These are phyloP conservation scores for Dorcus hopei DNA, from an alignment of 2,888 invertebrate species.

Conservation along the genomic window DNA sequence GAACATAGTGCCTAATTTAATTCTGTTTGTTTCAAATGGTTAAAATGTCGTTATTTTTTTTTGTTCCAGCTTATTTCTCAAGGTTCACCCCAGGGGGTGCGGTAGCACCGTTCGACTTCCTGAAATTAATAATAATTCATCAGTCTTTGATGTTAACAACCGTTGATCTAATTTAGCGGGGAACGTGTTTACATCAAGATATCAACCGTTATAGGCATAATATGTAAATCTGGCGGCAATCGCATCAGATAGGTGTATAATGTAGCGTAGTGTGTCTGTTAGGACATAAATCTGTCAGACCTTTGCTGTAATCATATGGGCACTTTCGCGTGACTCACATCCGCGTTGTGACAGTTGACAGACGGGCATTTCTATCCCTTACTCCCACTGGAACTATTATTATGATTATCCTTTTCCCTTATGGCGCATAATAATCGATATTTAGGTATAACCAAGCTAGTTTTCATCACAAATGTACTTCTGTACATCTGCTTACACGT, in stretches of 20 bases:
- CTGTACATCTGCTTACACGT: no score
- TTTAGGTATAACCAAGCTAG: no score
- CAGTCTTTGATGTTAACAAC: slow-evolving; percentile 16
- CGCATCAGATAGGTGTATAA: slow-evolving; percentile 2
- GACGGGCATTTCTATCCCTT: slow-evolving; percentile 16
- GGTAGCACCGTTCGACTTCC: slow-evolving; percentile 4
- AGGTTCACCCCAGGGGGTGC: background rate
- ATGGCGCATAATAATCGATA: no score
- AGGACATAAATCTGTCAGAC: slow-evolving; percentile 33
- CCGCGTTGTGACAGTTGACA: slow-evolving; percentile 25
- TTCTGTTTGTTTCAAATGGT: no score
- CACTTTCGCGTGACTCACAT: slow-evolving; percentile 34
- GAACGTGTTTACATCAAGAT: slow-evolving; percentile 12
- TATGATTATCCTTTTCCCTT: background rate
- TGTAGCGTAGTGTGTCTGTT: slow-evolving; percentile 5
- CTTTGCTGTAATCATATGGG: slow-evolving; percentile 30
- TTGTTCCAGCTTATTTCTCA: no score
- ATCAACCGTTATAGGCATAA: slow-evolving; percentile 6
- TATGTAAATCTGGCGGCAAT: slow-evolving; percentile 10
- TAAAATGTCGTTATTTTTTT: no score
- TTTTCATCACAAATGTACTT: no score
- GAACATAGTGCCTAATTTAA: no score
- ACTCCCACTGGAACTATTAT: slow-evolving; percentile 7
- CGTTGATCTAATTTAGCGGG: slow-evolving; percentile 16
- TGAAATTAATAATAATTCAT: slow-evolving; percentile 14